Evolutionary conservation across 2,113 vertebrate genomes (phyloP), one percentile per base, ranked within the genome.

Genomic region (Cyprinodon tularosa): DNA sequence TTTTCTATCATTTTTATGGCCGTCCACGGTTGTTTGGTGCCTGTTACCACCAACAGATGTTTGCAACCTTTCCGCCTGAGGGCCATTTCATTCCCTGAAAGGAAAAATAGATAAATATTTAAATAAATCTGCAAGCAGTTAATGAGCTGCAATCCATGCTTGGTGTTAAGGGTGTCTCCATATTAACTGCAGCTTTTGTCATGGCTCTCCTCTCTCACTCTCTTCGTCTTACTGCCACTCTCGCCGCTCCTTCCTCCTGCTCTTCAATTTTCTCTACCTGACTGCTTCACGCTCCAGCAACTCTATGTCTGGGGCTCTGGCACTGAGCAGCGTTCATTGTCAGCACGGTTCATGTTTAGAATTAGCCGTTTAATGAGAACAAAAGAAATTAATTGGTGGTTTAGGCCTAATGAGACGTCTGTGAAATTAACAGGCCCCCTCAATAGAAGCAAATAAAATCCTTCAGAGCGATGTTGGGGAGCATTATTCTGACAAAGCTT

Each of bases 331-430:
- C 83, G 40, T 83, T 93, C 93, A 89, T 94, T 93, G 95, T 93
- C 93, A 92, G 89, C 63, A 89, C 81, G 72, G 89, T 92, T 95
- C 95, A 94, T 96, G 95, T 97, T 97, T 95, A 93, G 95, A 96
- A 97, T 95, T 96, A 95, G 95, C 94, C 95, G 90, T 96, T 97
- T 97, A 96, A 97, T 93, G 95, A 95, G 96, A 96, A 97, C 97
- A 97, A 97, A 98, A 93, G 95, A 85, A 96, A 97, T 98, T 98
- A 98, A 97, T 97, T 97, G 97, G 95, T 95, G 96, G 96, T 97
- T 97, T 97, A 96, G 94, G 95, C 95, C 96, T 97, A 98, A 97
- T 97, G 97, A 97, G 96, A 96, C 94, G 92, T 94, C 96, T 93
- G 96, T 85, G 95, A 96, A 97, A 96, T 96, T 95, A 97, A 95